Conservation (phyloP, 2,888 invertebrate species). For the Eupithecia exiguata region DNA sequence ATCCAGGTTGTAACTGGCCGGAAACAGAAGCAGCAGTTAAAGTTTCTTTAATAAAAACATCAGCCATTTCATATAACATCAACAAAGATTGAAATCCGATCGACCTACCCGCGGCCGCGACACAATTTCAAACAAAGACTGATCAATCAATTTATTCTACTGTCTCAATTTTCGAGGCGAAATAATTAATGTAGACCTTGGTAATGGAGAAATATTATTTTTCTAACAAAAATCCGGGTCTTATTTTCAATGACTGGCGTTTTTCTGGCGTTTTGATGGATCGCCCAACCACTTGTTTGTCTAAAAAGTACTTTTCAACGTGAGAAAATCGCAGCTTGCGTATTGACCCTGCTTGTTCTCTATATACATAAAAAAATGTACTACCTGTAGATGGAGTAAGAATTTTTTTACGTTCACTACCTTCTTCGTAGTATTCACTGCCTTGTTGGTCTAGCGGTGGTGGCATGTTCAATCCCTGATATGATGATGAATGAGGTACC, state of each 20-base stretch:
- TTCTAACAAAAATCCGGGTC: conserved; percentile 19
- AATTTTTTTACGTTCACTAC: no score
- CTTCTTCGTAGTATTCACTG: no score
- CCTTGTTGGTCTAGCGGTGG: no score
- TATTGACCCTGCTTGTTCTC: not conserved
- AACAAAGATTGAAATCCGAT: not conserved
- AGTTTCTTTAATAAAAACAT: not conserved
- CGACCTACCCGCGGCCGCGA: no score
- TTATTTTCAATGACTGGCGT: conserved; percentile 25
- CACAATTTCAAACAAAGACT: not conserved
- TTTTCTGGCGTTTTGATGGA: conserved; percentile 29
- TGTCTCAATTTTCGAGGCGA: not conserved
- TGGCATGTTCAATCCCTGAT: no score
- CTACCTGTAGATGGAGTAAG: no score
- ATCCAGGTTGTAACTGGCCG: no score
- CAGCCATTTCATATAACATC: not conserved
- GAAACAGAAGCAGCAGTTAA: not conserved
- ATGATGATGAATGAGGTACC: no score
- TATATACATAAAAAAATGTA: not conserved
- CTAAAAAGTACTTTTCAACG: not conserved
- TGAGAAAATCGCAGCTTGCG: conserved; percentile 1
- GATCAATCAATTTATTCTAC: conserved; percentile 11
- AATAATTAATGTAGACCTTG: conserved; percentile 16
- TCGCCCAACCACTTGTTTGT: not conserved
- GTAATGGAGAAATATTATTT: conserved; percentile 22